phyloP scores from a whole-genome alignment of 2,113 vertebrate species.

The Neogale vison region DNA sequence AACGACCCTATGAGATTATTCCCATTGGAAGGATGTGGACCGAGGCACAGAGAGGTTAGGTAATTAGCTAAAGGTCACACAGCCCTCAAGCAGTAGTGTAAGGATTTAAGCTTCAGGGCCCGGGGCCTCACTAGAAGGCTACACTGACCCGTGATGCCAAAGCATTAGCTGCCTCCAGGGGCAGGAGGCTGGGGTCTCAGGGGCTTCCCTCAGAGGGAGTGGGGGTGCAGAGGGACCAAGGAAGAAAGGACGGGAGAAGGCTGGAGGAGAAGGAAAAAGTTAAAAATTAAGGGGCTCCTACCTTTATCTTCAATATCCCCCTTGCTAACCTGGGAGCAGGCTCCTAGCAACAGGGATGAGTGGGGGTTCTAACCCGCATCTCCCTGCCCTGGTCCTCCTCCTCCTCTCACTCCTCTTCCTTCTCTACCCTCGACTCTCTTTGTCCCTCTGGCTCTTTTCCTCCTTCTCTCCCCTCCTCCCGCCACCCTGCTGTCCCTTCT shows the following conservation, averaged over 20 bases:
- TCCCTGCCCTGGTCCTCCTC: fast-evolving
- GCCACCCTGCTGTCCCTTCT: fast-evolving
- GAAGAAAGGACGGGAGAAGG: neutral
- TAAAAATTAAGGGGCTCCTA: too few relatives aligned
- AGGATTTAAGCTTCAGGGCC: neutral
- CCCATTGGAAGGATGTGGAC: neutral
- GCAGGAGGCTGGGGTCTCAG: too few relatives aligned
- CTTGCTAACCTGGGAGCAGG: neutral
- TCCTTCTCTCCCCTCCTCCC: too few relatives aligned
- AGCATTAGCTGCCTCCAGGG: neutral
- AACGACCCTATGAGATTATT: neutral
- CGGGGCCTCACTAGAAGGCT: fast-evolving
- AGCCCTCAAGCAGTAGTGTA: neutral
- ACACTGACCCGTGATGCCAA: fast-evolving
- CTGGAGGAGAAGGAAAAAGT: neutral
- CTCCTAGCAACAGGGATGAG: too few relatives aligned
- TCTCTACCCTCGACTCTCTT: too few relatives aligned
- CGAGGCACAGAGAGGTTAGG: neutral
- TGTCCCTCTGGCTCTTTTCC: neutral
- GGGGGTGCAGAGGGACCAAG: neutral
- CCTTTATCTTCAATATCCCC: neutral
- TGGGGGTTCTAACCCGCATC: fast-evolving
- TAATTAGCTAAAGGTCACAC: neutral
- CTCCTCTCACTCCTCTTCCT: fast-evolving
- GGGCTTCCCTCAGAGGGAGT: neutral